Percentiles rank a stretch among this genome's conserved stretches.
phyloP scores from a whole-genome alignment of 2,113 vertebrate species.

The Amazona vittata region DNA sequence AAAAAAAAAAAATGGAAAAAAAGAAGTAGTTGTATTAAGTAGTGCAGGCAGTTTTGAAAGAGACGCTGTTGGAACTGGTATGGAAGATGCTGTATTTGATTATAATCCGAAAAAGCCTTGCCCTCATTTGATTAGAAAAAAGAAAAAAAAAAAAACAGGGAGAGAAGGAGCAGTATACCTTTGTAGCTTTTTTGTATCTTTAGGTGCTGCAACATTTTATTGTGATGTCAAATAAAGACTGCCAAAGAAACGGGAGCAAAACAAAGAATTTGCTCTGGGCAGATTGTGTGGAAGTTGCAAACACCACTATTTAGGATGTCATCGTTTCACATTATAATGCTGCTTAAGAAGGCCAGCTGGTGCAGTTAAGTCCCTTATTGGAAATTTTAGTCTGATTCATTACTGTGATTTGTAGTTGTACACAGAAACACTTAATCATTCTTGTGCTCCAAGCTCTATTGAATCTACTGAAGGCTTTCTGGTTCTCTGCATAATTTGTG shows the following conservation, averaged over 20 bases:
- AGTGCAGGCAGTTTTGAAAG: neutral
- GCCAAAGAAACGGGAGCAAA: neutral
- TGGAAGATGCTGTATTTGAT: neutral
- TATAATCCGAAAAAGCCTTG: neutral
- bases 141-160: neutral
- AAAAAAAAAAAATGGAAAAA: neutral
- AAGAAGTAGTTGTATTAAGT: neutral
- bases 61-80: neutral
- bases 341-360: constrained; percentile 72
- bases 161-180: neutral
- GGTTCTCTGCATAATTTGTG: constrained; percentile 73
- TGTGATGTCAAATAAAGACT: neutral
- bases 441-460: constrained; percentile 58
- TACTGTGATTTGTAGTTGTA: constrained; percentile 75
- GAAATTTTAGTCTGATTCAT: constrained; percentile 76
- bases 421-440: constrained; percentile 75
- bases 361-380: constrained; percentile 67
- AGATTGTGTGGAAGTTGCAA: constrained; percentile 28
- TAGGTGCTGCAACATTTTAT: neutral
- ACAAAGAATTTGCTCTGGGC: constrained; percentile 13
- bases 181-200: neutral
- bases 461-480: constrained; percentile 68
- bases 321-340: constrained; percentile 55
- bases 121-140: neutral
- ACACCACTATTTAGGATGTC: constrained; percentile 46